A percentile compares a stretch with the other conserved stretches of the same genome.
Conservation (phyloP, 2,888 invertebrate species). For the Tetranychus piercei region DNA sequence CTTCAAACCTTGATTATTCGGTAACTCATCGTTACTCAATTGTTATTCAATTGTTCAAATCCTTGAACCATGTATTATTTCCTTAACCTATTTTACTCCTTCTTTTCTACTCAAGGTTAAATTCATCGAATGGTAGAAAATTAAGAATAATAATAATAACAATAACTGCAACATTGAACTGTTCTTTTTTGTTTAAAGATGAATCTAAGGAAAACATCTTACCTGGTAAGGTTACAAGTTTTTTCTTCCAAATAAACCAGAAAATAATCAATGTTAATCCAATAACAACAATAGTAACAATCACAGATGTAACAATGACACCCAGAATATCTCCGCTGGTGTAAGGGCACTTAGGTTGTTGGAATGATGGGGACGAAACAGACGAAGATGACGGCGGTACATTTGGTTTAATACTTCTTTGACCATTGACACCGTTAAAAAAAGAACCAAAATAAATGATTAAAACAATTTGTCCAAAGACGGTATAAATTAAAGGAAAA, state of each 20-base stretch:
- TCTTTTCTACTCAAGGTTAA: not conserved
- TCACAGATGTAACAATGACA: constrained; percentile 2
- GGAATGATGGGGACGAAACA: not conserved
- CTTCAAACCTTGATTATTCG: not conserved
- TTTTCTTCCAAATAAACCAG: not conserved
- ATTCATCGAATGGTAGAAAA: not conserved
- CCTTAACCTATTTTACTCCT: not conserved
- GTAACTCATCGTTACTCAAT: constrained; percentile 1
- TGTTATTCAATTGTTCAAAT: not conserved
- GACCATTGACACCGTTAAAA: not conserved
- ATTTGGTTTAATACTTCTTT: not conserved
- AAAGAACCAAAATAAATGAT: not conserved
- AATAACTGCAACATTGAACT: not conserved
- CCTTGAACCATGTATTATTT: constrained; percentile 3
- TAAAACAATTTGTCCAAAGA: not conserved
- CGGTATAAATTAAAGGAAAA: not conserved
- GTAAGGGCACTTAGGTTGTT: not conserved
- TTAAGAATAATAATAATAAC: not conserved
- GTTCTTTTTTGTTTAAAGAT: not conserved
- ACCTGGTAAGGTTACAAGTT: not conserved
- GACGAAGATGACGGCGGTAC: not conserved
- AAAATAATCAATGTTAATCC: not conserved
- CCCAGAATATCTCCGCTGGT: not conserved
- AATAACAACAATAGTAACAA: not conserved
- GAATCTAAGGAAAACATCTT: not conserved